These are phyloP conservation scores for Hippocampus mohnikei DNA, from an alignment of 2,113 vertebrate species.

Conservation along the genomic window DNA sequence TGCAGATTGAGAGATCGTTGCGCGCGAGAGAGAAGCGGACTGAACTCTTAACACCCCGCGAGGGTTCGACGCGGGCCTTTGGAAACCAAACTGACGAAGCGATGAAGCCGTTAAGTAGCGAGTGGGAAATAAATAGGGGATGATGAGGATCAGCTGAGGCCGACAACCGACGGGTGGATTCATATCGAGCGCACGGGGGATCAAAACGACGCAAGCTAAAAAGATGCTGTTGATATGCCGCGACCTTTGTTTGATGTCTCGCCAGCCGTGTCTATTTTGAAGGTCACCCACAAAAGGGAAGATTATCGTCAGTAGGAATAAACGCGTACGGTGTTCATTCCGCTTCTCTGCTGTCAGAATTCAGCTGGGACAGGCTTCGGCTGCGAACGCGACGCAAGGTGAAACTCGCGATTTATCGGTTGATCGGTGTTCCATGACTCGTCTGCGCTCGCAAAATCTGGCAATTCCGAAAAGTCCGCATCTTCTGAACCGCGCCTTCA, in stretches of 20 bases:
- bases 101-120: neutral
- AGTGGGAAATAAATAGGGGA: neutral
- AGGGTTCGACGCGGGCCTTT: neutral
- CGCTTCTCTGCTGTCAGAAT: too few relatives aligned
- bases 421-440: neutral
- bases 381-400: too few relatives aligned
- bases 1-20: neutral
- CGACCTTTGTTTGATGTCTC: slow-evolving; percentile 34
- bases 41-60: neutral
- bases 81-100: neutral
- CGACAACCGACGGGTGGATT: slow-evolving; percentile 39
- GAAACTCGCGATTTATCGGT: neutral
- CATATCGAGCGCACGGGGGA: slow-evolving; percentile 17
- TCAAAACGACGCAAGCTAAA: slow-evolving; percentile 11
- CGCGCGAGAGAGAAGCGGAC: neutral
- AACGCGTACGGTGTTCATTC: too few relatives aligned
- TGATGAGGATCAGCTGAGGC: slow-evolving; percentile 15
- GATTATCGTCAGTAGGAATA: too few relatives aligned
- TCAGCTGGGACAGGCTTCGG: too few relatives aligned
- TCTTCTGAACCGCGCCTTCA: too few relatives aligned
- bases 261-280: neutral
- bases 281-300: neutral
- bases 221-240: slow-evolving; percentile 6
- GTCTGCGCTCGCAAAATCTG: neutral
- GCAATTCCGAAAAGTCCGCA: too few relatives aligned